phyloP scores from a whole-genome alignment of 2,797 vertebrate genomes.

The Oryzias dopingdopingensis region DNA sequence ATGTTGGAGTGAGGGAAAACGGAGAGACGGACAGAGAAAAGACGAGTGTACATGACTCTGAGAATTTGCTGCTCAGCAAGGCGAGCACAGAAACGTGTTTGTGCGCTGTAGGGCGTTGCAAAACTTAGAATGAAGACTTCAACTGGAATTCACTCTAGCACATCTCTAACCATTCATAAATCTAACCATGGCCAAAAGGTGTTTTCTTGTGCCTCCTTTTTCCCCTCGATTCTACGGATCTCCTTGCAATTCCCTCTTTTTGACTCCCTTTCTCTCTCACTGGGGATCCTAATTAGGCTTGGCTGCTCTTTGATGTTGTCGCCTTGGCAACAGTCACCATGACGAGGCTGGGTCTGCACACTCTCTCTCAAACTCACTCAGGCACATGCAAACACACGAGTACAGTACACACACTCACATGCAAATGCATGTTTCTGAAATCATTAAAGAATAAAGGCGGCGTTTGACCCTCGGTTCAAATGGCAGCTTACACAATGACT shows the following conservation, averaged over 20 bases:
- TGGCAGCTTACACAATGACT: slow-evolving; percentile 33
- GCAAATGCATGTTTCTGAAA: slow-evolving; percentile 33
- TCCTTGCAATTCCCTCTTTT: slow-evolving; percentile 30
- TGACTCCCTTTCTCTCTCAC: slow-evolving; percentile 62
- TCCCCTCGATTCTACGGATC: slow-evolving; percentile 46
- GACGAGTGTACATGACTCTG: slow-evolving; percentile 21
- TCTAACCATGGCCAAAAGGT: not conserved
- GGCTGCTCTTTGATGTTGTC: slow-evolving; percentile 84
- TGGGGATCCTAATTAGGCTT: slow-evolving; percentile 86
- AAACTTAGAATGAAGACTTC: not conserved
- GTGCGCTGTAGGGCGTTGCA: not conserved
- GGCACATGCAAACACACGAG: slow-evolving; percentile 55
- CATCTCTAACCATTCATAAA: not conserved
- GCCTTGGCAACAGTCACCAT: slow-evolving; percentile 88
- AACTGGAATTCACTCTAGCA: not conserved
- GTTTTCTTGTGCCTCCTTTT: slow-evolving; percentile 26
- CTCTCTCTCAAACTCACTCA: slow-evolving; percentile 59
- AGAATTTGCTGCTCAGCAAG: slow-evolving; percentile 5
- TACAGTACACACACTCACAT: slow-evolving; percentile 38
- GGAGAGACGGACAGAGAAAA: slow-evolving; percentile 3
- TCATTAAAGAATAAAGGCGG: slow-evolving; percentile 46
- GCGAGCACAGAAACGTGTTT: slow-evolving; percentile 1
- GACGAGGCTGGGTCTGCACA: slow-evolving; percentile 80
- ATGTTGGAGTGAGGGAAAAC: slow-evolving; percentile 16
- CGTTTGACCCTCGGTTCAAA: slow-evolving; percentile 62